Conservation (phyloP, 2,113 vertebrate species). For the Zosterops lateralis region DNA sequence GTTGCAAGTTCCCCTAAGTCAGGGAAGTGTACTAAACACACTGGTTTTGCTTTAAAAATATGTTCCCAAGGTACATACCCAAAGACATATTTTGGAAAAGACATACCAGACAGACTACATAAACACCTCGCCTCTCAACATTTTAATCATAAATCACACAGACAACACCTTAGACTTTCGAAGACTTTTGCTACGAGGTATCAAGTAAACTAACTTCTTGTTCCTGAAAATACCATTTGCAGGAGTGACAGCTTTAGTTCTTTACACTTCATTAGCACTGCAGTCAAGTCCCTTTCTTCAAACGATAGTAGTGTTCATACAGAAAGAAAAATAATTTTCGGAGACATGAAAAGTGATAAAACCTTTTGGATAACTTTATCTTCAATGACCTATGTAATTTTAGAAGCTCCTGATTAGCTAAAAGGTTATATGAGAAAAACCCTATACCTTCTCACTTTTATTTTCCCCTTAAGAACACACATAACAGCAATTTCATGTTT, state of each 20-base stretch:
- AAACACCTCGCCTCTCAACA: background rate
- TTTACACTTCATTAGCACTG: constrained; percentile 3
- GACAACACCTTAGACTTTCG: background rate
- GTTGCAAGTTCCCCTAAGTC: background rate
- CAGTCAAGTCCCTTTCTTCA: background rate
- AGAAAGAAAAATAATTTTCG: background rate
- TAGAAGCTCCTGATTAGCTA: background rate
- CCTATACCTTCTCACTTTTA: background rate
- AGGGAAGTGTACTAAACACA: background rate
- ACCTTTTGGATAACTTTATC: background rate
- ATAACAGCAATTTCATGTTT: background rate
- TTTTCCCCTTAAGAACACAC: background rate
- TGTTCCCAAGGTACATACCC: background rate
- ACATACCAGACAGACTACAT: background rate
- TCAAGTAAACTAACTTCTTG: constrained; percentile 33
- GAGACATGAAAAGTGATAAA: background rate
- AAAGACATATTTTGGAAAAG: background rate
- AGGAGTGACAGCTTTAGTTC: background rate
- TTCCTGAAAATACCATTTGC: constrained; percentile 42
- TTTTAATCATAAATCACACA: background rate
- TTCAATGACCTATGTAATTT: background rate
- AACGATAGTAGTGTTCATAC: background rate
- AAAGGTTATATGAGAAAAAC: background rate
- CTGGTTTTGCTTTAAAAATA: background rate
- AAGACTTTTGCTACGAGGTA: constrained; percentile 23